Evolutionary conservation across 2,888 invertebrate species (phyloP), one percentile per base, ranked within the genome.

Genomic region (Trachelus stipa): DNA sequence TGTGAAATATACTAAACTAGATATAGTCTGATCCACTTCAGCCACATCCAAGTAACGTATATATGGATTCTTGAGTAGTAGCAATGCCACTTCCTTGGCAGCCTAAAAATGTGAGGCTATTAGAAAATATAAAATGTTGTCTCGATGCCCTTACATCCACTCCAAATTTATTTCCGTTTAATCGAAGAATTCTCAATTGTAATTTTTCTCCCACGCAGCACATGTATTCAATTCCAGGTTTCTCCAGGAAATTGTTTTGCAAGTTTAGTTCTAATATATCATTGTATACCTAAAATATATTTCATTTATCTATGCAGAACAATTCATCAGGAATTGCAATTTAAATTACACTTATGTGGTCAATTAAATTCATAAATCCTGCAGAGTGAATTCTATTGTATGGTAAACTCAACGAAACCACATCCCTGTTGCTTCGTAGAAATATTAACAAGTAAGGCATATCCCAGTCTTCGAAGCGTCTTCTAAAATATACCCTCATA

Each of bases 101-200:
- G 93, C 93, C 90, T 92, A 78, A 40, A 86, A 84, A 76, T n/a
- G 1, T 15, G 31, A 40, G 1, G 6, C 30, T 40, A 35, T 34
- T 34, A 34, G 6, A 37, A 74, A 74, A 74, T 34, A 40, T 40
- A 33, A 30, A 31, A 30, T 11, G 3, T 74, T 74, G 15, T n/a
- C 23, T 34, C 74, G 11, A 15, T 73, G 40, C 23, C 68, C 68
- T 77, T 86, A 92, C 93, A 84, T 92, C 90, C 0, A 90, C 89
- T 0, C 94, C 94, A 35, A 95, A 90, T 86, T 93, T 92, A 84
- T 95, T 95, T 0, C 94, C 94, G 82, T 93, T 94, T 1, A 95
- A 78, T 83, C 93, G 89, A 2, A 95, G 87, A 79, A 92, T 92
- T 84, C 92, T 92, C 1, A 95, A 84, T 34, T 91, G 92, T 0